Conservation (phyloP, 2,888 invertebrate species). For the Tineola bisselliella region DNA sequence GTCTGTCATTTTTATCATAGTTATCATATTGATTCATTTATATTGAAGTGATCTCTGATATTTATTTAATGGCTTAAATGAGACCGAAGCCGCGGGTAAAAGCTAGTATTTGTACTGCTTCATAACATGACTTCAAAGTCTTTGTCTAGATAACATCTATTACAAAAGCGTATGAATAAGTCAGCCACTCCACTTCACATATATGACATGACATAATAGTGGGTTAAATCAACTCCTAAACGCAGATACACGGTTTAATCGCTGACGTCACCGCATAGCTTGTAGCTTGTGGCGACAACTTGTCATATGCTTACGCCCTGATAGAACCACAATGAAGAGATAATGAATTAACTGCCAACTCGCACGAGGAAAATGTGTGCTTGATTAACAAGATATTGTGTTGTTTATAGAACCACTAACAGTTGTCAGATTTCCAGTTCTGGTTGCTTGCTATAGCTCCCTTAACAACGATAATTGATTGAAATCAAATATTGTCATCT, state of each 20-base stretch:
- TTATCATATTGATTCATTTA: no score
- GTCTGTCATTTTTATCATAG: no score
- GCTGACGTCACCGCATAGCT: neutral
- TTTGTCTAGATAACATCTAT: no score
- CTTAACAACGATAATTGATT: no score
- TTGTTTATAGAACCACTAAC: neutral
- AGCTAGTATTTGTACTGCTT: no score
- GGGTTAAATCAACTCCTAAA: constrained; percentile 6
- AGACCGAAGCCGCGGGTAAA: no score
- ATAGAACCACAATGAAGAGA: constrained; percentile 2
- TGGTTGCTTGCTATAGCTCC: no score
- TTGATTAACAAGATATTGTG: neutral
- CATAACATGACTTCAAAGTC: no score
- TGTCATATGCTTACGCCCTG: constrained; percentile 2
- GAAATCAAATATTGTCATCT: no score
- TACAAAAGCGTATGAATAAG: neutral
- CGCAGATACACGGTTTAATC: constrained; percentile 6
- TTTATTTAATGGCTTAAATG: no score
- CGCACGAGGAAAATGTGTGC: constrained; percentile 2
- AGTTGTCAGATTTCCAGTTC: neutral
- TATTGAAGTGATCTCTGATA: no score
- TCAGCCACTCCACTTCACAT: neutral
- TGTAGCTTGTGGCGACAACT: constrained; percentile 9
- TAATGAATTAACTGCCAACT: constrained; percentile 11
- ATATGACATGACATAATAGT: neutral